These are phyloP conservation scores for Oxyscelio sp. DNA, from an alignment of 2,888 invertebrate genomes.

Conservation along the genomic window DNA sequence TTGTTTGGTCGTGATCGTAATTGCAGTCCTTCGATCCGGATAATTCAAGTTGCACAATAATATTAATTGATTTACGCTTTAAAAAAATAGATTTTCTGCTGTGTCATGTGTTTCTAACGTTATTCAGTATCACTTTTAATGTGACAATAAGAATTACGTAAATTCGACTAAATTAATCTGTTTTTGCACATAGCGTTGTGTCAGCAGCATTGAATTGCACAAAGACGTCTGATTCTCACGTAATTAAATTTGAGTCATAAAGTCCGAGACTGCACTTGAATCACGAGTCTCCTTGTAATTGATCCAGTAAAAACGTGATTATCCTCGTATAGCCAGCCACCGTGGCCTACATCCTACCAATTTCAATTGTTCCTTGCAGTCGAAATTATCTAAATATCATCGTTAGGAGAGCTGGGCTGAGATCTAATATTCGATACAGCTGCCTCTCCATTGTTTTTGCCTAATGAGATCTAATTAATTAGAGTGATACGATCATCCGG, in stretches of 20 bases:
- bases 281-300: conserved; percentile 37
- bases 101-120: background rate
- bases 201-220: conserved; percentile 10
- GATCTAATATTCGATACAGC: conserved; percentile 19
- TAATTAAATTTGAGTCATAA: conserved; percentile 32
- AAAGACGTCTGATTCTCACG: conserved; percentile 35
- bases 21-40: no score
- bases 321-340: background rate
- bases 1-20: no score
- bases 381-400: conserved; percentile 10
- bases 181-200: background rate
- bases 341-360: conserved; percentile 46
- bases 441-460: conserved; percentile 24
- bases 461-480: conserved; percentile 27
- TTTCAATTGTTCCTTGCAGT: conserved; percentile 9
- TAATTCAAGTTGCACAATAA: no score
- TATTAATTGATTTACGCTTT: no score
- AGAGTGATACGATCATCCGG: conserved; percentile 27
- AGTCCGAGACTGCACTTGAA: conserved; percentile 1
- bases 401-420: background rate
- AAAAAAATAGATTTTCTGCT: background rate
- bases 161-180: background rate
- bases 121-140: background rate
- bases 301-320: conserved; percentile 20
- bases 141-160: conserved; percentile 12